Percentiles rank a stretch among this genome's conserved stretches.
phyloP scores from a whole-genome alignment of 2,113 vertebrate genomes.

The Myrmophylax atrothorax region DNA sequence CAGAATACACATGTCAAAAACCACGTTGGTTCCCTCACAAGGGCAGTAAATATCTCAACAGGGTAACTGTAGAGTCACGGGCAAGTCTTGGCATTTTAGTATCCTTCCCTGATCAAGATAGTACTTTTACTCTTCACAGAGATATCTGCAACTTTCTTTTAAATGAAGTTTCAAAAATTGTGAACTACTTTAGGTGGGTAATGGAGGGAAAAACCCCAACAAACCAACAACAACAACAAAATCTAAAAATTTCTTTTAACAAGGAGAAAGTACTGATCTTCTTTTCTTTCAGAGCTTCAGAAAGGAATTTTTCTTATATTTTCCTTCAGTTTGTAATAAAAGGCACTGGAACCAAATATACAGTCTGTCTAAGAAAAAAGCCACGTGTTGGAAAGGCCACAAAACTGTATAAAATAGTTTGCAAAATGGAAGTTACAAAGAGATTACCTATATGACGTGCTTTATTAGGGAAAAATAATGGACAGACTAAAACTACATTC shows the following conservation, averaged over 20 bases:
- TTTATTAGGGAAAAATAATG: not conserved
- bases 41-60: not conserved
- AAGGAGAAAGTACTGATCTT: not conserved
- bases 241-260: not conserved
- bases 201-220: not conserved
- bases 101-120: not conserved
- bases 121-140: not conserved
- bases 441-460: not conserved
- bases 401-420: not conserved
- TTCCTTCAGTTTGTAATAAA: slow-evolving; percentile 20
- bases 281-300: not conserved
- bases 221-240: no score
- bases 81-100: not conserved
- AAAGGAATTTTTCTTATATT: not conserved
- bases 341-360: slow-evolving; percentile 1
- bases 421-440: not conserved
- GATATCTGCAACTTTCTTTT: not conserved
- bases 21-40: not conserved
- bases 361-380: not conserved
- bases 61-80: not conserved
- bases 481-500: not conserved
- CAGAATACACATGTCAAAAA: not conserved
- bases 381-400: not conserved
- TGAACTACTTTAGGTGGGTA: not conserved
- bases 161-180: not conserved